Percentiles rank a stretch among this genome's conserved stretches.
phyloP scores from a whole-genome alignment of 1,140 invertebrate species.

The Druon quercuslanigerum region DNA sequence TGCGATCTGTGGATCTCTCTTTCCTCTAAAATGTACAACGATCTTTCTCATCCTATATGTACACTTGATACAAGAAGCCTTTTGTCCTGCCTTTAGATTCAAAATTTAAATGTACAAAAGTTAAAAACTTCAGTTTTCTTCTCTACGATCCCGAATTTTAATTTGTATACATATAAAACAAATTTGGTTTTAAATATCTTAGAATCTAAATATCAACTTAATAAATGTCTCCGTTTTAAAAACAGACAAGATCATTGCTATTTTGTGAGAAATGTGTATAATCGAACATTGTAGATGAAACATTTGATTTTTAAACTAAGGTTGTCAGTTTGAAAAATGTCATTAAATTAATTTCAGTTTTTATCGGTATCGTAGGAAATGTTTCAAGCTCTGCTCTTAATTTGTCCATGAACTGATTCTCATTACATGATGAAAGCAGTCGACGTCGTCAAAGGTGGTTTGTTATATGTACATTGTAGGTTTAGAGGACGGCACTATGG shows the following conservation, averaged over 20 bases:
- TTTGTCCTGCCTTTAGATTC: background rate
- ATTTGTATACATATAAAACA: background rate
- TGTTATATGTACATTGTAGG: constrained; percentile 58
- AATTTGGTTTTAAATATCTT: background rate
- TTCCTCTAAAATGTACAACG: constrained; percentile 33
- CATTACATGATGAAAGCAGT: constrained; percentile 42
- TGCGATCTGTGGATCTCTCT: constrained; percentile 33
- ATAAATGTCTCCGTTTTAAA: background rate
- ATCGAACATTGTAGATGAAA: background rate
- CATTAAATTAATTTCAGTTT: constrained; percentile 35
- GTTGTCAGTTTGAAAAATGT: constrained; percentile 29
- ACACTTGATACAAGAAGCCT: constrained; percentile 29
- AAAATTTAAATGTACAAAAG: constrained; percentile 22
- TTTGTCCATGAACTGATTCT: constrained; percentile 41
- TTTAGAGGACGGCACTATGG: constrained; percentile 75
- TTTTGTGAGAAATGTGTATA: no score
- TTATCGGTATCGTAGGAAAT: constrained; percentile 45
- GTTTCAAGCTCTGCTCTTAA: constrained; percentile 48
- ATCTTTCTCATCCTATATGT: constrained; percentile 3
- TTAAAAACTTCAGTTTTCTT: constrained; percentile 10
- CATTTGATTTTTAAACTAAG: constrained; percentile 30
- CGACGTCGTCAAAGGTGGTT: constrained; percentile 34
- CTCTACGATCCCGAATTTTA: constrained; percentile 6
- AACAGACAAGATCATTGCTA: background rate
- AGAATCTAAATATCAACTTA: background rate